Percentiles rank a stretch among this genome's conserved stretches.
These are phyloP conservation scores for Cydia strobilella DNA, from an alignment of 1,140 invertebrate genomes.

Conservation along the genomic window DNA sequence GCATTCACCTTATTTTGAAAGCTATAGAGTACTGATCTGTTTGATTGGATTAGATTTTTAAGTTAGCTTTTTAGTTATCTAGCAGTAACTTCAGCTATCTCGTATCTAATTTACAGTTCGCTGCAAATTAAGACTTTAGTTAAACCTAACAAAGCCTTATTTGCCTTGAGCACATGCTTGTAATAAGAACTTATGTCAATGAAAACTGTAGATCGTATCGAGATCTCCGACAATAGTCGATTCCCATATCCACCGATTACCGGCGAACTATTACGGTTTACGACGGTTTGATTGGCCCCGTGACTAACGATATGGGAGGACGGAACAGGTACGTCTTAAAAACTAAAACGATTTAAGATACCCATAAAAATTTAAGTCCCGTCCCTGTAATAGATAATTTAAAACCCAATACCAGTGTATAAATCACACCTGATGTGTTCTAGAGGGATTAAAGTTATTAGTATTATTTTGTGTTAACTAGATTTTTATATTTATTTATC, in stretches of 20 bases:
- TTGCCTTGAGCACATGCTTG: neutral
- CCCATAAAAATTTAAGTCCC: slow-evolving; percentile 52
- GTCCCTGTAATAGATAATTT: slow-evolving; percentile 57
- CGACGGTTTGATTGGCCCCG: slow-evolving; percentile 66
- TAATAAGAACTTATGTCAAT: neutral
- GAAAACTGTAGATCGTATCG: slow-evolving; percentile 37
- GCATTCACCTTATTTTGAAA: slow-evolving; percentile 20
- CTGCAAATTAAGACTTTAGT: neutral
- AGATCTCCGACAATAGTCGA: slow-evolving; percentile 57
- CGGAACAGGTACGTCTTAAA: slow-evolving; percentile 57
- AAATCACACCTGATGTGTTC: slow-evolving; percentile 58
- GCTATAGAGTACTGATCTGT: slow-evolving; percentile 37
- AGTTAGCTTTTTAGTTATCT: slow-evolving; percentile 4
- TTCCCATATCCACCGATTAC: slow-evolving; percentile 76
- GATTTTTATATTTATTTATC: slow-evolving; percentile 9
- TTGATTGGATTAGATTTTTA: slow-evolving; percentile 12
- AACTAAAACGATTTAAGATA: slow-evolving; percentile 60
- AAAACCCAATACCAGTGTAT: slow-evolving; percentile 54
- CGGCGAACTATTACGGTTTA: slow-evolving; percentile 67
- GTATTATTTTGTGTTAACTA: slow-evolving; percentile 37
- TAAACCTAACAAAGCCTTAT: neutral
- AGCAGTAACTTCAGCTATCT: neutral
- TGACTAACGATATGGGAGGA: slow-evolving; percentile 67
- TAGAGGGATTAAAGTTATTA: slow-evolving; percentile 40
- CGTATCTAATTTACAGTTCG: neutral